phyloP scores from a whole-genome alignment of 35 echinoderm and acorn worm species.

The Heliocidaris erythrogramma region DNA sequence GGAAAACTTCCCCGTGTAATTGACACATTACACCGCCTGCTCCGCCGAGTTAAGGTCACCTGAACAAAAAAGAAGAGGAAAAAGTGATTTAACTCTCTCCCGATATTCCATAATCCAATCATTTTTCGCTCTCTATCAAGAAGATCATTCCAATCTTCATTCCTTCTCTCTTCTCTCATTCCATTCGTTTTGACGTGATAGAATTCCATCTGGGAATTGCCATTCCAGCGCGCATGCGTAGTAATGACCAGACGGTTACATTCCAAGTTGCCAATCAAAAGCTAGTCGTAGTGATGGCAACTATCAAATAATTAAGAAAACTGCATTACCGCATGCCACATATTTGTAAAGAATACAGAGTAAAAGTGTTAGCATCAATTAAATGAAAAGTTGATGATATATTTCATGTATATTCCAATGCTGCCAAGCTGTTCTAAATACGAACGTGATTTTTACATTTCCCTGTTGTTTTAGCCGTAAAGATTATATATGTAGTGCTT shows the following conservation, averaged over 20 bases:
- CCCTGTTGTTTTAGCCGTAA: not conserved
- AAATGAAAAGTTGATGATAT: not conserved
- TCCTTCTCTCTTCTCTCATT: slow-evolving; percentile 45
- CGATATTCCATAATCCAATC: not conserved
- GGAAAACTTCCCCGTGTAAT: slow-evolving; percentile 34
- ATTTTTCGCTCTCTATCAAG: slow-evolving; percentile 19
- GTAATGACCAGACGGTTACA: slow-evolving; percentile 45
- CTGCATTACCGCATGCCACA: not conserved
- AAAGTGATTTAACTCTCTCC: not conserved
- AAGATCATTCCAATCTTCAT: slow-evolving; percentile 51
- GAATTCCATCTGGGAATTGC: slow-evolving; percentile 35
- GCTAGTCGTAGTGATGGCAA: not conserved
- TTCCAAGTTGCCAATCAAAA: slow-evolving; percentile 34
- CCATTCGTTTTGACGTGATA: slow-evolving; percentile 32
- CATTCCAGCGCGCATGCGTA: slow-evolving; percentile 52
- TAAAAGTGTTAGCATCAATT: not conserved
- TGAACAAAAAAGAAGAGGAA: not conserved
- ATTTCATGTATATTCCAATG: not conserved
- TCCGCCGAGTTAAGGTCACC: slow-evolving; percentile 26
- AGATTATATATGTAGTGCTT: not conserved
- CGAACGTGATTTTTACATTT: not conserved
- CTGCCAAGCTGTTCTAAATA: not conserved
- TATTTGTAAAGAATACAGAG: not conserved
- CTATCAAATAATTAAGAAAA: not conserved
- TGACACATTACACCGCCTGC: slow-evolving; percentile 21